Conservation (phyloP, 2,888 invertebrate species). For the Heteromyza rotundicornis region DNA sequence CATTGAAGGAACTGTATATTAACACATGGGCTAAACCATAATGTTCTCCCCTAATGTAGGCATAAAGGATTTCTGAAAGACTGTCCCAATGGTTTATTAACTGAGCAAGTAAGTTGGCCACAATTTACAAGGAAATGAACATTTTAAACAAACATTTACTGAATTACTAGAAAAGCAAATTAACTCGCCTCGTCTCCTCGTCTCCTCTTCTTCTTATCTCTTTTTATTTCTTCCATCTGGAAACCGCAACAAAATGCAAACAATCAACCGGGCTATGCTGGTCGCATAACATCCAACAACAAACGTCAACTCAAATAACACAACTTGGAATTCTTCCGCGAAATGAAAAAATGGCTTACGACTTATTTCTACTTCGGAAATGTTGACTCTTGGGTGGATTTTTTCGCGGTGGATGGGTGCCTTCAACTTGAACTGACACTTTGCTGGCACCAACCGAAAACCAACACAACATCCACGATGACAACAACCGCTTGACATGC, state of each 20-base stretch:
- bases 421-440: background rate
- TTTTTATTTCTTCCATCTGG: constrained; percentile 10
- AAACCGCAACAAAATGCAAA: too few species aligned
- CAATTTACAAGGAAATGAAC: background rate
- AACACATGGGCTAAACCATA: background rate
- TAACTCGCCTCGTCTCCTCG: constrained; percentile 8
- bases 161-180: background rate
- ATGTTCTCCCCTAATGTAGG: constrained; percentile 65
- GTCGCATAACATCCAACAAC: too few species aligned
- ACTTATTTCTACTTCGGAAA: background rate
- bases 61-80: constrained; percentile 97
- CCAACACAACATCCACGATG: constrained; percentile 18
- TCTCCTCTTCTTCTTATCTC: constrained; percentile 15
- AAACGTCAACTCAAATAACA: too few species aligned
- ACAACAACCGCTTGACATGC: constrained; percentile 1
- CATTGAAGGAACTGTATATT: too few species aligned
- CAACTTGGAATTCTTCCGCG: too few species aligned
- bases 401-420: background rate
- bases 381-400: background rate
- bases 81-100: constrained; percentile 93
- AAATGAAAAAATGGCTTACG: too few species aligned
- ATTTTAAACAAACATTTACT: background rate
- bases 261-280: too few species aligned
- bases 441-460: background rate
- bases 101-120: constrained; percentile 78